phyloP scores from a whole-genome alignment of 2,113 vertebrate genomes.

The Indri indri region DNA sequence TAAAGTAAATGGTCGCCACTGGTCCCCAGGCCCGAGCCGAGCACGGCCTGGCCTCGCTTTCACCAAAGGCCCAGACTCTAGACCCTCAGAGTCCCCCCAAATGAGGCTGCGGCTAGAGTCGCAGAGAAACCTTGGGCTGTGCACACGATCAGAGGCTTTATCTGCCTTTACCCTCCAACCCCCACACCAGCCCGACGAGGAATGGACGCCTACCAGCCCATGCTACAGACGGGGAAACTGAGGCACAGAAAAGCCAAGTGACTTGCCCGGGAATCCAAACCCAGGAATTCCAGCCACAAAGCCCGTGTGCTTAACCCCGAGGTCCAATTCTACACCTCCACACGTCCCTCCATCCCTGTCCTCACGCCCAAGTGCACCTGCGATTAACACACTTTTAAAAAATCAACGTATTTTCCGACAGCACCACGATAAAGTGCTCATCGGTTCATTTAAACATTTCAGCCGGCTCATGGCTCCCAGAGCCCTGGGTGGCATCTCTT shows the following conservation, averaged over 20 bases:
- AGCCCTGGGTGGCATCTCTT: too few relatives aligned
- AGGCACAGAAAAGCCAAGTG: neutral
- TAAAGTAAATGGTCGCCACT: too few relatives aligned
- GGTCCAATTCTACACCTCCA: neutral
- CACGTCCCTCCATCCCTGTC: too few relatives aligned
- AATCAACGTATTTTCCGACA: too few relatives aligned
- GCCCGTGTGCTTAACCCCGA: rapidly evolving
- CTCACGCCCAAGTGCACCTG: too few relatives aligned
- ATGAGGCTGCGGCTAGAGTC: neutral
- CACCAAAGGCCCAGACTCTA: neutral
- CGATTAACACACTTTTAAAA: too few relatives aligned
- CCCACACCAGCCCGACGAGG: neutral
- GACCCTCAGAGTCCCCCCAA: neutral
- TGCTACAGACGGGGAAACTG: neutral
- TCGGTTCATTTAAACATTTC: too few relatives aligned
- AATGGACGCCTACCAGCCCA: neutral
- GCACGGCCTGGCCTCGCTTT: too few relatives aligned
- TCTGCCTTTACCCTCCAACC: too few relatives aligned
- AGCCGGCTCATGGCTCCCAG: too few relatives aligned
- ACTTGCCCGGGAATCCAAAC: neutral
- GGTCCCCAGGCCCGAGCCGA: too few relatives aligned
- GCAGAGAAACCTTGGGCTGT: rapidly evolving
- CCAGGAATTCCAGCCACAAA: neutral
- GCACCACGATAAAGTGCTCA: too few relatives aligned
- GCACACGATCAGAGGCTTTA: neutral